Percentiles rank a stretch among this genome's conserved stretches.
These are phyloP conservation scores for Pelusios castaneus DNA, from an alignment of 2,113 vertebrate genomes.

Conservation along the genomic window DNA sequence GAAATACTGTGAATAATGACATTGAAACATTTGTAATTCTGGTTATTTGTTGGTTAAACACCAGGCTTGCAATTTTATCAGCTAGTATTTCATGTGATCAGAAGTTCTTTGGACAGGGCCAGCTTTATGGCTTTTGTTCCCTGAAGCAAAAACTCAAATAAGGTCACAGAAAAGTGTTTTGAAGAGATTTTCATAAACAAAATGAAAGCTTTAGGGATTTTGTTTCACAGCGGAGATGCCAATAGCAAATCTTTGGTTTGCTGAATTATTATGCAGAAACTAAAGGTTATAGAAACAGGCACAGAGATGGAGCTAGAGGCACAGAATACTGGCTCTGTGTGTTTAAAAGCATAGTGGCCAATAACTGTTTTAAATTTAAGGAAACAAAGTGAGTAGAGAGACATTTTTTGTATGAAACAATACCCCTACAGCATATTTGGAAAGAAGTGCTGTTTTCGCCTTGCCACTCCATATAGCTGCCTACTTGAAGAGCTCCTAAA, in stretches of 20 bases:
- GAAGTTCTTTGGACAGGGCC: neutral
- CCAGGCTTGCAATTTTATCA: neutral
- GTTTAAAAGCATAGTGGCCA: neutral
- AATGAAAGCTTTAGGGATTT: constrained; percentile 18
- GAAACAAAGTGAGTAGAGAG: neutral
- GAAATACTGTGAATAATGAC: neutral
- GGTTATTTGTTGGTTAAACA: neutral
- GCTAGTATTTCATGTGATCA: constrained; percentile 9
- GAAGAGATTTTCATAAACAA: neutral
- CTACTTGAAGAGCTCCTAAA: constrained; percentile 6
- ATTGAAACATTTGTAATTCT: neutral
- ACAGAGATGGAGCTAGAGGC: neutral
- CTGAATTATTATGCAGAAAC: constrained; percentile 48
- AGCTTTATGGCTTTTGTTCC: neutral
- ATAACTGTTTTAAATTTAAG: neutral
- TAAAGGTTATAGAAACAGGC: neutral
- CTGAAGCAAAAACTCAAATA: neutral
- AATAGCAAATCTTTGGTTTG: constrained; percentile 40
- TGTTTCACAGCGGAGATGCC: neutral
- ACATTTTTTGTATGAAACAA: neutral
- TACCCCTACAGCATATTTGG: neutral
- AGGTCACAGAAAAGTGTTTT: neutral
- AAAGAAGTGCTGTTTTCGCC: neutral
- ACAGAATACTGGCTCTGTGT: neutral
- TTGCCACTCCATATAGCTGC: neutral